Evolutionary conservation across 1,140 invertebrate species (phyloP).

Genomic region (Drosophila tristis): DNA sequence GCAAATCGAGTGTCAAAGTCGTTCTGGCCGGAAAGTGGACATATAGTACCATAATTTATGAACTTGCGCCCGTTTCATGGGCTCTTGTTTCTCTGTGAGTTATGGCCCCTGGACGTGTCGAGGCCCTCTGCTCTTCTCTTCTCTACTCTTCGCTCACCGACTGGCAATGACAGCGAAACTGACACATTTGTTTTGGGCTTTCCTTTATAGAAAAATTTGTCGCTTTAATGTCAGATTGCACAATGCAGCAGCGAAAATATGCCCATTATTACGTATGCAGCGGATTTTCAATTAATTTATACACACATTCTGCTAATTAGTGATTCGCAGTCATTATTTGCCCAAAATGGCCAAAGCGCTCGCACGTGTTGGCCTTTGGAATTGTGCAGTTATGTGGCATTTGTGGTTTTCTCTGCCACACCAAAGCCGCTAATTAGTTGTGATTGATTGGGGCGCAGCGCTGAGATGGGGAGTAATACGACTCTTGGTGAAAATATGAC

Average conservation of each 20-base stretch:
- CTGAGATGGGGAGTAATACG: neutral
- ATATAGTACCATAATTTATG: conserved; percentile 58
- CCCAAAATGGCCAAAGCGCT: conserved; percentile 23
- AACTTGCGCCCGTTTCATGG: conserved; percentile 63
- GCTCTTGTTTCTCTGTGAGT: conserved; percentile 54
- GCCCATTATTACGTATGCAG: conserved; percentile 35
- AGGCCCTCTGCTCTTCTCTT: conserved; percentile 31
- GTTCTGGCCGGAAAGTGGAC: conserved; percentile 2
- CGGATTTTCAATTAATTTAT: conserved; percentile 61
- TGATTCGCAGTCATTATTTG: conserved; percentile 49
- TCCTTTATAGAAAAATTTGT: neutral
- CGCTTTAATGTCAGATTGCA: conserved; percentile 45
- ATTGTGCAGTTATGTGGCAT: conserved; percentile 13
- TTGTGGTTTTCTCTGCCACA: conserved; percentile 16
- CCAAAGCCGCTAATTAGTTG: conserved; percentile 61
- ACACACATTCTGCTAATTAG: conserved; percentile 51
- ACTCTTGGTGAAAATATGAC: neutral
- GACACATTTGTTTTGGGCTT: conserved; percentile 35
- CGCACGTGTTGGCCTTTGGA: conserved; percentile 28
- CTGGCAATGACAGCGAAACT: conserved; percentile 46
- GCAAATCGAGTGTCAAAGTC: conserved; percentile 33
- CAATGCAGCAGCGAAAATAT: conserved; percentile 30
- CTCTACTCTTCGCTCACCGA: conserved; percentile 8
- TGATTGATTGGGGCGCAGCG: conserved; percentile 23
- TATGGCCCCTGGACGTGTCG: conserved; percentile 50